Conservation (phyloP, 2,113 vertebrate genomes). For the Psammodynastes pulverulentus region DNA sequence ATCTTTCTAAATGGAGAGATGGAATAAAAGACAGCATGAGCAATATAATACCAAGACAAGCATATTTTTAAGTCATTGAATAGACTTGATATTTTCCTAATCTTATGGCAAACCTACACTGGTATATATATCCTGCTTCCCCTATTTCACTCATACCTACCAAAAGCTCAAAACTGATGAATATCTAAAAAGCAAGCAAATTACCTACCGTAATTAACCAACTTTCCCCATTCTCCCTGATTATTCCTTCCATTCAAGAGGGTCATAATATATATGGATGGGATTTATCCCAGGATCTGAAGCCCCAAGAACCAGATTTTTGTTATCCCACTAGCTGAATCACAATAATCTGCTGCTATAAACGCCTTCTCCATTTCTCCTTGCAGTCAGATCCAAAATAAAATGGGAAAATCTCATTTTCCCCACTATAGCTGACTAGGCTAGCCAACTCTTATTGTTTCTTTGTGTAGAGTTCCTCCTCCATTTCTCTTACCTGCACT, state of each 20-base stretch:
- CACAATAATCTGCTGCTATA: not conserved
- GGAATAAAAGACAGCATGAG: not conserved
- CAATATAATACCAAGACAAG: not conserved
- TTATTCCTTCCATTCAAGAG: not conserved
- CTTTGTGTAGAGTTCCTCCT: not conserved
- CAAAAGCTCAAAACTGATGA: not conserved
- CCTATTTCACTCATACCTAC: not conserved
- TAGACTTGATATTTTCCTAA: not conserved
- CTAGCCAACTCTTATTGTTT: not conserved
- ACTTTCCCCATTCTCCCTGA: not conserved
- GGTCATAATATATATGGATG: not conserved
- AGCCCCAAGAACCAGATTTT: not conserved
- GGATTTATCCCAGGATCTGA: not conserved
- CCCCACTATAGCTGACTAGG: not conserved
- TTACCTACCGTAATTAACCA: not conserved
- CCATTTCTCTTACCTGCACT: not conserved
- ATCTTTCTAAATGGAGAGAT: not conserved
- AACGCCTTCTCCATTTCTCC: constrained; percentile 17
- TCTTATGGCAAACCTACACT: not conserved
- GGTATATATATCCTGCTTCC: not conserved
- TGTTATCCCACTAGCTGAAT: not conserved
- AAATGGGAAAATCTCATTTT: not conserved
- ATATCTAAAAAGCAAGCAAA: not conserved
- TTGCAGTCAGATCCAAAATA: constrained; percentile 1
- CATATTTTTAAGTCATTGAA: not conserved